These are phyloP conservation scores for Clarias platycephalus DNA, from an alignment of 2,797 vertebrate genomes.

Conservation along the genomic window DNA sequence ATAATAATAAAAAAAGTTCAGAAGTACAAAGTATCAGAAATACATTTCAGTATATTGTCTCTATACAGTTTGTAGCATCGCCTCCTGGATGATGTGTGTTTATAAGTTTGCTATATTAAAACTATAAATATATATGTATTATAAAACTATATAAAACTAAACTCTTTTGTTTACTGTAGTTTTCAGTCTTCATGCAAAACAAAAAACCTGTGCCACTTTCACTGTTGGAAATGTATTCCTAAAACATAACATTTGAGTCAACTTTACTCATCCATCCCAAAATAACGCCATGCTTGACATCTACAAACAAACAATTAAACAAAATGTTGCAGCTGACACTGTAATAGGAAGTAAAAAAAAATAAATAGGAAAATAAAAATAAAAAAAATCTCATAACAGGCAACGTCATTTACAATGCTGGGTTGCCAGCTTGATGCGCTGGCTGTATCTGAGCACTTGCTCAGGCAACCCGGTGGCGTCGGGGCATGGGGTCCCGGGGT, in stretches of 20 bases:
- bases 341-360: background rate
- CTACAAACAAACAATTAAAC: background rate
- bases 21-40: background rate
- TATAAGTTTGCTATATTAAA: too few species aligned
- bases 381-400: too few species aligned
- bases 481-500: too few species aligned
- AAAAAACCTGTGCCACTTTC: conserved; percentile 16
- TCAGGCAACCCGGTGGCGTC: too few species aligned
- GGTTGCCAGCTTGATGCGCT: too few species aligned
- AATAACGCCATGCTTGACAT: background rate
- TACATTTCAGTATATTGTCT: conserved; percentile 11
- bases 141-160: too few species aligned
- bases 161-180: background rate
- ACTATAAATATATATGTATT: too few species aligned
- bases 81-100: background rate
- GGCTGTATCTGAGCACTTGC: too few species aligned
- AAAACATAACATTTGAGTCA: background rate
- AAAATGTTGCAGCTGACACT: background rate
- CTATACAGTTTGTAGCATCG: background rate
- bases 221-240: conserved; percentile 22
- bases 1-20: background rate
- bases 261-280: background rate
- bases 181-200: conserved; percentile 14
- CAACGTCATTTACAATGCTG: too few species aligned
- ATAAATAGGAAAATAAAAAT: too few species aligned